Percentiles rank a stretch among this genome's conserved stretches.
Conservation (phyloP, 2,797 vertebrate species). For the Leptodactylus fallax region DNA sequence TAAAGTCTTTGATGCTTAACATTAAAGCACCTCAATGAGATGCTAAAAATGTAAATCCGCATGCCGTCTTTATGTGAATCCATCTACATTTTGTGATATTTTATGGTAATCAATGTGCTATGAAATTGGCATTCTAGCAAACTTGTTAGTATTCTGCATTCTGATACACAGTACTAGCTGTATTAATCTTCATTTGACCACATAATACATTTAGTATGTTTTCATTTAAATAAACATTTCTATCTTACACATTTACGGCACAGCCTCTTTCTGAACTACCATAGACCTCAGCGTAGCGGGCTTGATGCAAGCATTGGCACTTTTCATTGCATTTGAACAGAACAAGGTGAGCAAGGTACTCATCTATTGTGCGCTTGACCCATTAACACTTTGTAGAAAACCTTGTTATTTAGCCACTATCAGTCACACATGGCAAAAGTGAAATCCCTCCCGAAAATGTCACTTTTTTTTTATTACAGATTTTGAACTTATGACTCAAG, state of each 20-base stretch:
- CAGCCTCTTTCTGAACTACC: not conserved
- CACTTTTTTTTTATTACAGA: too few relatives aligned
- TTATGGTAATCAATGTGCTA: not conserved
- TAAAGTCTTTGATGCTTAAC: slow-evolving; percentile 2
- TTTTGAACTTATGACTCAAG: too few relatives aligned
- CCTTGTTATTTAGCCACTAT: too few relatives aligned
- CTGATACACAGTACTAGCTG: not conserved
- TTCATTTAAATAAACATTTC: not conserved
- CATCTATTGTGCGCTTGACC: too few relatives aligned
- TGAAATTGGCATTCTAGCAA: not conserved
- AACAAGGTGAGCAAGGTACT: too few relatives aligned
- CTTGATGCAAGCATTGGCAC: too few relatives aligned
- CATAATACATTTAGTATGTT: not conserved
- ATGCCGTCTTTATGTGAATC: not conserved
- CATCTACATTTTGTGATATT: not conserved
- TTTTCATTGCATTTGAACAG: too few relatives aligned
- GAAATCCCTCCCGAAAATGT: too few relatives aligned
- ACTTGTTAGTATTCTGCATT: not conserved
- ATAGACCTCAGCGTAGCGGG: not conserved
- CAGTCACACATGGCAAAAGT: too few relatives aligned
- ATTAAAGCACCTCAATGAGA: slow-evolving; percentile 1
- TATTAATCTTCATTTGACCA: not conserved
- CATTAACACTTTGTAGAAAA: too few relatives aligned
- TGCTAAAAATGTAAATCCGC: not conserved
- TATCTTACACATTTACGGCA: not conserved